phyloP scores from a whole-genome alignment of 2,888 invertebrate species.

The Bombyx huttoni region DNA sequence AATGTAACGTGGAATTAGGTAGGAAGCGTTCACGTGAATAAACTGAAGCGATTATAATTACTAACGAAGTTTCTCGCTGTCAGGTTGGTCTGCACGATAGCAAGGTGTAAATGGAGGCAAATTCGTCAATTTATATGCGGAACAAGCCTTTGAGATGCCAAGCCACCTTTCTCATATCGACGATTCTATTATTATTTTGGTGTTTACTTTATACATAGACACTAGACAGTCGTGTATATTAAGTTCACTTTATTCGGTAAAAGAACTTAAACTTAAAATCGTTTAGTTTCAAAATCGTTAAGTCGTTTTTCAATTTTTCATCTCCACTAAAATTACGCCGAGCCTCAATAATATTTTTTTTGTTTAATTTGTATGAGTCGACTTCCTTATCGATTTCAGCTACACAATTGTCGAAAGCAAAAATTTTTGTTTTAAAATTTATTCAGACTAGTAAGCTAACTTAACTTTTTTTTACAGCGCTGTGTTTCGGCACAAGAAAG shows the following conservation, averaged over 20 bases:
- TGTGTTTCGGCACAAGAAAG: no score
- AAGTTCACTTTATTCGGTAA: conserved; percentile 1
- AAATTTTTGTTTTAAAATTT: no score
- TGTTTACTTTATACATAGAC: background rate
- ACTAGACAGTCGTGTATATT: background rate
- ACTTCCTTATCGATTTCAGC: no score
- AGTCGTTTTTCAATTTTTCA: no score
- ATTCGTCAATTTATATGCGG: conserved; percentile 71
- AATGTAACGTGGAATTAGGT: conserved; percentile 14
- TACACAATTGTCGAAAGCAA: no score
- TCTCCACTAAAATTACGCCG: no score
- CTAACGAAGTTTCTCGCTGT: conserved; percentile 36
- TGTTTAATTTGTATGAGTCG: no score
- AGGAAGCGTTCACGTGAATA: conserved; percentile 34
- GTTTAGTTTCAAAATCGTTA: no score
- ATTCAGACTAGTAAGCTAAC: no score
- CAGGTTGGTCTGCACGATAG: conserved; percentile 38
- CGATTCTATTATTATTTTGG: conserved; percentile 33
- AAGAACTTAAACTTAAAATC: no score
- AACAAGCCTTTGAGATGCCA: conserved; percentile 57
- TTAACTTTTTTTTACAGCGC: no score
- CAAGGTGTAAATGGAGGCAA: conserved; percentile 66
- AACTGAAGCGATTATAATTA: conserved; percentile 54
- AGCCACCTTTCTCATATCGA: conserved; percentile 39
- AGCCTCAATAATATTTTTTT: no score